phyloP scores from a whole-genome alignment of 2,888 invertebrate species.

The Tridacna gigas region DNA sequence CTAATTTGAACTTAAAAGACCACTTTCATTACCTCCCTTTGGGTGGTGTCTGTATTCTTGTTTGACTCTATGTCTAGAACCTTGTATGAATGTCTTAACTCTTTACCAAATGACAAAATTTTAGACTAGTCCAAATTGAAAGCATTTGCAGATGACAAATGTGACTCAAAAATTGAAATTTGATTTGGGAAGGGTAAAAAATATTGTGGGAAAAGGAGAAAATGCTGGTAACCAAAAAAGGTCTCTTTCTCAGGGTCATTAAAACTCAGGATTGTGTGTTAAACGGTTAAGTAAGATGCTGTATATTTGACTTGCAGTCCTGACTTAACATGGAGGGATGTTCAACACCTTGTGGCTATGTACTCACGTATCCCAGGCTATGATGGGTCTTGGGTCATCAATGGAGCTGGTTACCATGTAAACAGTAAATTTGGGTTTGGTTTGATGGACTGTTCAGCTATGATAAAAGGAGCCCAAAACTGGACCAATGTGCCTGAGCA shows the following conservation, averaged over 20 bases:
- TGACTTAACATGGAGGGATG: constrained; percentile 83
- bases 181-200: too few species aligned
- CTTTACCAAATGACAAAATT: too few species aligned
- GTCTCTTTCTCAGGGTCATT: too few species aligned
- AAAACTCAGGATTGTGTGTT: too few species aligned
- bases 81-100: background rate
- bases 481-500: constrained; percentile 83
- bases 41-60: too few species aligned
- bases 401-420: constrained; percentile 83
- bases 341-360: constrained; percentile 83
- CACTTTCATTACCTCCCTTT: too few species aligned
- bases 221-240: background rate
- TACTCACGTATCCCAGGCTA: constrained; percentile 78
- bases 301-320: constrained; percentile 73
- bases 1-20: too few species aligned
- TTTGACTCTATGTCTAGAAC: too few species aligned
- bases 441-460: constrained; percentile 81
- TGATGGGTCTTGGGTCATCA: constrained; percentile 86
- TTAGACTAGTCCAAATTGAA: too few species aligned
- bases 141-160: too few species aligned
- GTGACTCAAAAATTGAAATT: too few species aligned
- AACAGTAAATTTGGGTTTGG: constrained; percentile 84
- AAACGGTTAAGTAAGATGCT: background rate
- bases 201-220: too few species aligned
- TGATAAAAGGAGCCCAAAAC: constrained; percentile 82